Base-by-base conservation (phyloP, 2,888 invertebrate genomes). In the Diadromus collaris region DNA sequence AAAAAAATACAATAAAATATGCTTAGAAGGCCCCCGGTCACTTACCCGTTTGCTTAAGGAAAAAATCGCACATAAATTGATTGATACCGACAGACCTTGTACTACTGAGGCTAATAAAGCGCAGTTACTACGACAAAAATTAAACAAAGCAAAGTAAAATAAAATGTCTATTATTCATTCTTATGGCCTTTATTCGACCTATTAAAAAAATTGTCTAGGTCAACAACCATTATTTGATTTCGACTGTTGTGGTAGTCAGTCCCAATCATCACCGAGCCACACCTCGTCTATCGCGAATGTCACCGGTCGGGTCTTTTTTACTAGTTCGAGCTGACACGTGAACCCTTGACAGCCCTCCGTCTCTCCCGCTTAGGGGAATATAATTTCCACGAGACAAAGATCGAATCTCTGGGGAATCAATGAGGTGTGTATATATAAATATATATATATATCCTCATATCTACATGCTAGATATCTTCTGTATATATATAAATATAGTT, bases 341-440 rank as follows among this genome's bases (percentile, higher is more conserved):
- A 58, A 41, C 38, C 38, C 58, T 58, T 48, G 71, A 71, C 71
- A 71, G 54, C 46, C 68, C 60, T 64, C 56, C 48, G 67, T 76
- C 68, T 58, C 71, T 58, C 21, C 56, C 41, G 32, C 19, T 44
- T 41, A 6, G 34, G 67, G 29, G 70, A 68, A 71, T 76, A 72
- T 76, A 64, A 79, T 79, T 76, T 79, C 68, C 72, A 10, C 72
- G 68, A 63, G 27, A 46, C 16, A 38, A 54, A 46, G 24, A 58
- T 68, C 61, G 63, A 41, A 46, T 38, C 24, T 44, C 44, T 32
- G 67, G 71, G 34, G 54, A 34, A 21, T 38, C 24, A 54, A 19
- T 48, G 38, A 38, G n/a, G 51, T 10, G 9, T 51, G n/a, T 1
- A 27, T 29, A 13, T 13, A 38, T 38, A 38, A 13, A 38, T 38